Percentiles rank a stretch among this genome's conserved stretches.
These are phyloP conservation scores for Pelobates cultripes DNA, from an alignment of 2,797 vertebrate genomes.

Conservation along the genomic window DNA sequence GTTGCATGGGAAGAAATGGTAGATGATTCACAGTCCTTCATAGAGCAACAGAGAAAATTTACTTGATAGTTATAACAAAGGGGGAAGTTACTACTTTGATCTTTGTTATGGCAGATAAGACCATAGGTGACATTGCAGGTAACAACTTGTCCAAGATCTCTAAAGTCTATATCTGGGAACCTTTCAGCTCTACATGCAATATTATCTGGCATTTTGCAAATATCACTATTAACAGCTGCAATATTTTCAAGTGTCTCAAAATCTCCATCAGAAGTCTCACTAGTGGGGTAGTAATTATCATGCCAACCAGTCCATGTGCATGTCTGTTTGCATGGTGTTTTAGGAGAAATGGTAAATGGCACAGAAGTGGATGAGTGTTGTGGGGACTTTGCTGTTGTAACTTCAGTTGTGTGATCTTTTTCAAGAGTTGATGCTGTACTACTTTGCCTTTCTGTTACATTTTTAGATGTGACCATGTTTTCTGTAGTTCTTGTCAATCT, in stretches of 20 bases:
- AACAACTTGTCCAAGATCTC: constrained; percentile 61
- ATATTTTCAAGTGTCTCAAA: constrained; percentile 70
- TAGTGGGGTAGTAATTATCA: constrained; percentile 62
- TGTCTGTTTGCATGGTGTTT: constrained; percentile 46
- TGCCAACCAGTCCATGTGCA: constrained; percentile 73
- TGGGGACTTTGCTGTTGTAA: no score
- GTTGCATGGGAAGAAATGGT: background rate
- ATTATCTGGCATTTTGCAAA: constrained; percentile 59
- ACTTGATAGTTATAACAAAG: constrained; percentile 73
- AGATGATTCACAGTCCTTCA: constrained; percentile 29
- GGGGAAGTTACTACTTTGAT: constrained; percentile 64
- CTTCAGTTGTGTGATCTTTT: no score
- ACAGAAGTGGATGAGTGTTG: background rate
- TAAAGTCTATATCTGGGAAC: constrained; percentile 61
- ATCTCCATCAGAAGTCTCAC: constrained; percentile 64
- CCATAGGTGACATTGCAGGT: constrained; percentile 62
- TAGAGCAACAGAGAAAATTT: constrained; percentile 67
- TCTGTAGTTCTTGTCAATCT: no score
- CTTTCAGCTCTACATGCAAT: constrained; percentile 70
- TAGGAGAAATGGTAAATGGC: background rate
- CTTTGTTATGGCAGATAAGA: constrained; percentile 65
- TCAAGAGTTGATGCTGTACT: no score
- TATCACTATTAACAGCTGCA: constrained; percentile 48
- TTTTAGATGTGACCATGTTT: no score
- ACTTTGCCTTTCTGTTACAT: no score